Conservation (phyloP, 2,113 vertebrate genomes). For the Ahaetulla prasina region DNA sequence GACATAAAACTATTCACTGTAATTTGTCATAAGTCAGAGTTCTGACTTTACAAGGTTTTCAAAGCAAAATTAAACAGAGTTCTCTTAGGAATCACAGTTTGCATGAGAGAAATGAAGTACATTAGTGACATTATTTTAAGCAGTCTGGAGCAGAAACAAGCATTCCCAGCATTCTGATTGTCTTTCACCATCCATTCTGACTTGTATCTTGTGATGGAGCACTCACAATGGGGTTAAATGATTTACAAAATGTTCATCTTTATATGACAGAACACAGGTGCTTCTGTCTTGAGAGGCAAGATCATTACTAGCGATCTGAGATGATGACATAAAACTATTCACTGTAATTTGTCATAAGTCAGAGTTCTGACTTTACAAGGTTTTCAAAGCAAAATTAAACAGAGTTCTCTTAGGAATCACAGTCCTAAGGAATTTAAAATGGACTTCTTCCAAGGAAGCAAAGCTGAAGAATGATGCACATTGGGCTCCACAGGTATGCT, state of each 20-base stretch:
- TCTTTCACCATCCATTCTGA: not conserved
- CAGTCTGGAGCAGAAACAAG: not conserved
- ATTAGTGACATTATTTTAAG: not conserved
- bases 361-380: not conserved
- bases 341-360: not conserved
- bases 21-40: not conserved
- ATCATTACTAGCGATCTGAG: not conserved
- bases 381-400: not conserved
- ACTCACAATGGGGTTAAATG: too few species aligned
- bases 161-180: not conserved
- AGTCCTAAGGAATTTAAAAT: not conserved
- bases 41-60: not conserved
- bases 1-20: not conserved
- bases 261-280: not conserved
- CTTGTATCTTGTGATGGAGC: not conserved
- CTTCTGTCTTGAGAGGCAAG: not conserved
- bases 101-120: not conserved
- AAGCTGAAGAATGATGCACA: not conserved
- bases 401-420: not conserved
- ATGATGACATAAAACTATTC: not conserved
- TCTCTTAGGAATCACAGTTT: not conserved
- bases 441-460: not conserved
- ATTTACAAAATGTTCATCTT: not conserved
- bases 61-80: not conserved
- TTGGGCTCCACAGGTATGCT: not conserved